These are phyloP conservation scores for Drosophila pruinosa DNA, from an alignment of 1,140 invertebrate species.

Conservation along the genomic window DNA sequence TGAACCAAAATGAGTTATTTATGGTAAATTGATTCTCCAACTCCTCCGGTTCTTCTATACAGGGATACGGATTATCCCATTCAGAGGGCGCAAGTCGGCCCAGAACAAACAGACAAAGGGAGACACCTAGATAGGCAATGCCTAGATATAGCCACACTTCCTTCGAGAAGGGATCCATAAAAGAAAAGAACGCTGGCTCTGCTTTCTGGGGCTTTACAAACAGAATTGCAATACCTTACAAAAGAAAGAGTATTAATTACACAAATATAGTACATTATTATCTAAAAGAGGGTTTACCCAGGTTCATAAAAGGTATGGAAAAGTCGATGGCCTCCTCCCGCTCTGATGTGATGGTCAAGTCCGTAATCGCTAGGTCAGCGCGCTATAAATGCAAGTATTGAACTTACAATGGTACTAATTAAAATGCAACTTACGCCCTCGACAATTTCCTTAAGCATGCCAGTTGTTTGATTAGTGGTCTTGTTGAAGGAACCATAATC, in stretches of 20 bases:
- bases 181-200: conserved; percentile 92
- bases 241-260: neutral
- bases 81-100: conserved; percentile 91
- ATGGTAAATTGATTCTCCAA: conserved; percentile 93
- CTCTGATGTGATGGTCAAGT: conserved; percentile 94
- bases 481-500: conserved; percentile 88
- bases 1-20: conserved; percentile 93
- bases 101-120: conserved; percentile 90
- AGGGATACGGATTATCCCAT: conserved; percentile 93
- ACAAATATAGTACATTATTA: rapidly evolving
- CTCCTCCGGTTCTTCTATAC: conserved; percentile 89
- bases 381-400: conserved; percentile 63
- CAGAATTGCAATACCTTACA: conserved; percentile 91
- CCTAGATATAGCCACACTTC: conserved; percentile 93
- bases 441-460: conserved; percentile 93
- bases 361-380: conserved; percentile 93
- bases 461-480: conserved; percentile 89
- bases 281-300: conserved; percentile 83
- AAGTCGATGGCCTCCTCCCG: conserved; percentile 94
- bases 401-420: neutral
- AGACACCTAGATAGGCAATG: conserved; percentile 90
- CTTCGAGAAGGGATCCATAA: conserved; percentile 93
- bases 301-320: conserved; percentile 95
- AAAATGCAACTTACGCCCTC: conserved; percentile 85
- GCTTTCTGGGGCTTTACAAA: conserved; percentile 91